Evolutionary conservation across 1,140 invertebrate species (phyloP).

Genomic region (Listronotus oregonensis): DNA sequence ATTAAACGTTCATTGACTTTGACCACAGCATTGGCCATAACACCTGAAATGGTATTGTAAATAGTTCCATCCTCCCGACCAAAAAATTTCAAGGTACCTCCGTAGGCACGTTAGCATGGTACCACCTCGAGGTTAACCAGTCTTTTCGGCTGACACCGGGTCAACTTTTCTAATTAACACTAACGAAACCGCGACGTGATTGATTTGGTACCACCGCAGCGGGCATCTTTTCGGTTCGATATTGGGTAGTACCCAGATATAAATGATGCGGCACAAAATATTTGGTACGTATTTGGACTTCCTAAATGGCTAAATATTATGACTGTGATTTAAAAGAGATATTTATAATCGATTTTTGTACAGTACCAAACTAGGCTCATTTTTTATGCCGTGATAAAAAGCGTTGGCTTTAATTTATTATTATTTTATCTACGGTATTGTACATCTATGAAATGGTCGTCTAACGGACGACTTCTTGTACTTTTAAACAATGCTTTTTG

Average conservation of each 20-base stretch:
- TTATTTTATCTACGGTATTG: no score
- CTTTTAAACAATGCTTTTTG: no score
- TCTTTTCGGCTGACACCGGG: slow-evolving; percentile 42
- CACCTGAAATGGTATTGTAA: slow-evolving; percentile 27
- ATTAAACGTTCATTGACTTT: slow-evolving; percentile 25
- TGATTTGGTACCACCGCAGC: slow-evolving; percentile 45
- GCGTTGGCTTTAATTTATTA: no score
- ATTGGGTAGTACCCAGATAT: slow-evolving; percentile 4
- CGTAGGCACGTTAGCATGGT: not conserved
- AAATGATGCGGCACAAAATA: slow-evolving; percentile 19
- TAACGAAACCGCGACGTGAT: slow-evolving; percentile 45
- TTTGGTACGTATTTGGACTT: slow-evolving; percentile 15
- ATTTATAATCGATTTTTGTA: no score
- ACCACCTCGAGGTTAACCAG: slow-evolving; percentile 36
- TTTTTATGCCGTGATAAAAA: no score
- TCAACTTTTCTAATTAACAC: slow-evolving; percentile 51
- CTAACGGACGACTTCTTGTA: no score
- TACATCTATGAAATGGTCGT: no score
- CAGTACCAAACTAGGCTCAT: no score
- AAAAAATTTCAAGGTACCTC: slow-evolving; percentile 17
- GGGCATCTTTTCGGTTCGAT: slow-evolving; percentile 24
- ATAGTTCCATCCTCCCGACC: slow-evolving; percentile 13
- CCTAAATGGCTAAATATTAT: not conserved
- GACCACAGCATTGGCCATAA: slow-evolving; percentile 4
- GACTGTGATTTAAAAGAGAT: no score